Base-by-base conservation (phyloP, 2,113 vertebrate species). In the Pomatorhinus ruficollis region DNA sequence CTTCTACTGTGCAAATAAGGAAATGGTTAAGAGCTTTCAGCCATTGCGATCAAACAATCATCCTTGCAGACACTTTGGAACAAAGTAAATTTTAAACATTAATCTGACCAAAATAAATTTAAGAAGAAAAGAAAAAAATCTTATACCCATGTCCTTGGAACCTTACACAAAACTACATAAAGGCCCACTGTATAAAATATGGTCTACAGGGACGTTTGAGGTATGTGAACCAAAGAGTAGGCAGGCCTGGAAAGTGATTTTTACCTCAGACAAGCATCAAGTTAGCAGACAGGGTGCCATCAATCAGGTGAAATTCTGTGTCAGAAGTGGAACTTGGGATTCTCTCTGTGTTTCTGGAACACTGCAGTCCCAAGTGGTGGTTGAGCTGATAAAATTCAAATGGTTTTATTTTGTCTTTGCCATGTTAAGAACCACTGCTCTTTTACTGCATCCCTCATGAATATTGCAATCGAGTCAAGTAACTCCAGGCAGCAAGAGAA, bases 21-120 rank as follows among this genome's bases (percentile, higher is more conserved):
- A 95, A 94, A 93, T 71, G 54, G 57, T 9, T 83, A 93, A 93
- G 72, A 88, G 44, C 66, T 88, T 80, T 92, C 53, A 93, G 95
- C 68, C 18, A 19, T 18, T 64, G 49, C 6, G 65, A 72, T 89
- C 56, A 79, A 88, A 56, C 61, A 91, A 89, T 83, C 87, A 89
- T 74, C 88, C 95, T 93, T 81, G 83, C 52, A 90, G 84, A 89
- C 30, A 54, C 77, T 93, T 87, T 95, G 44, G 83, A 97, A 95
- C 68, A 97, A 93, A 95, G 86, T 92, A 69, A 95, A 97, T 81
- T 94, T 95, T 90, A 84, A 94, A 68, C 89, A 97, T 97, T 89
- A 96, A 88, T 79, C 45, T 71, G 65, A 94, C 79, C 78, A 95
- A 61, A 87, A 64, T 71, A 77, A 53, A 86, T 64, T 42, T 79